Base-by-base conservation (phyloP, 1,140 invertebrate genomes). In the Papilio helenus region DNA sequence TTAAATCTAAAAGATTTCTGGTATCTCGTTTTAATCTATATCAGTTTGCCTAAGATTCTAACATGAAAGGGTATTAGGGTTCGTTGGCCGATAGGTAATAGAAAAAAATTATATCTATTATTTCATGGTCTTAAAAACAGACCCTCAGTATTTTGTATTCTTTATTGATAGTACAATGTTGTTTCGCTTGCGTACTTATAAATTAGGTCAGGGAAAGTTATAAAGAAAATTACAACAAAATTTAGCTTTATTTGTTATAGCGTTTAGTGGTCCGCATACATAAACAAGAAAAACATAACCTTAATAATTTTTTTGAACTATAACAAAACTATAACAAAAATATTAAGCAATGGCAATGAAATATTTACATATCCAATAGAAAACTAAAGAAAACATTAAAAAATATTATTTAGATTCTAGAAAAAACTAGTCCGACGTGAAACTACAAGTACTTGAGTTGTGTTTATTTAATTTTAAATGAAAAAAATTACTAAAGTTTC, bases 211-310 rank as follows among this genome's bases (percentile, higher is more conserved):
- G 26, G 26, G 23, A 39, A 61, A 20, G 61, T 2, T 58, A 65
- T 61, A 77, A 77, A 61, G 29, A 65, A 46, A 42, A 23, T 42
- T 39, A 58, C 29, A 61, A 77, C 34, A 77, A 65, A 61, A 20
- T 65, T 51, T 23, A 77, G 51, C 51, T 77, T 77, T 77, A 77
- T 77, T 76, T 34, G 16, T 29, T 65, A 61, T 65, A 77, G 76
- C 76, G 34, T 77, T 77, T 65, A 77, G 76, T 77, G 76, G 76
- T 61, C 76, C 76, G 74, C 74, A 51, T 58, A 76, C 74, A 76
- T 76, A 44, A 61, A 61, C 29, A 23, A 14, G 20, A 61, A 26
- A 61, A 61, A 61, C 51, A 26, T 61, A 61, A 61, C 58, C 20
- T 26, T 9, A 61, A 26, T 20, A 26, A 26, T 61, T 61, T 61